These are phyloP conservation scores for Napeogenes sylphis DNA, from an alignment of 2,888 invertebrate genomes.

Conservation along the genomic window DNA sequence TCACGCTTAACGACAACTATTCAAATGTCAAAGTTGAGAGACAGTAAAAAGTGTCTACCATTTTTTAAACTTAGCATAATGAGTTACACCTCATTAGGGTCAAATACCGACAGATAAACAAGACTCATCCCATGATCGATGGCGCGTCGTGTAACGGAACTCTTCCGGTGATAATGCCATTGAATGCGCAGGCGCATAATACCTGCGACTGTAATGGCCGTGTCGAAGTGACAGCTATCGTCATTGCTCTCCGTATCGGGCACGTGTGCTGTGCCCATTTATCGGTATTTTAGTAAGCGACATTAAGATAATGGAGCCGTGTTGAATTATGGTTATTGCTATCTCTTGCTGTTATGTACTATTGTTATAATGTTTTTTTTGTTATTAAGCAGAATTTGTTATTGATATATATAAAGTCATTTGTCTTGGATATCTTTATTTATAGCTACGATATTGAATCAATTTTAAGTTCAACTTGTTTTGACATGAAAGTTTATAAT, in stretches of 20 bases:
- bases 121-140: slow-evolving; percentile 48
- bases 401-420: too few species aligned
- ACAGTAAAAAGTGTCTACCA: slow-evolving; percentile 1
- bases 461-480: too few species aligned
- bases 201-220: slow-evolving; percentile 11
- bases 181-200: slow-evolving; percentile 12
- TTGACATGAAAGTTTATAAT: too few species aligned
- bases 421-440: too few species aligned
- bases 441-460: too few species aligned
- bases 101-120: slow-evolving; percentile 40
- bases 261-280: slow-evolving; percentile 7
- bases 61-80: slow-evolving; percentile 13
- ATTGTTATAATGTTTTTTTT: too few species aligned
- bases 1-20: too few species aligned
- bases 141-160: slow-evolving; percentile 48
- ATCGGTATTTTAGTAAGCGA: background rate
- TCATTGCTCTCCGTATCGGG: slow-evolving; percentile 17
- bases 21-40: background rate
- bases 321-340: background rate
- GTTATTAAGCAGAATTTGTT: too few species aligned
- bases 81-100: slow-evolving; percentile 47
- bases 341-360: too few species aligned
- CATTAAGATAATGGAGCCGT: background rate
- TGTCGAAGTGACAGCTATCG: slow-evolving; percentile 15
- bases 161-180: slow-evolving; percentile 44